These are phyloP conservation scores for Cephus pulcher DNA, from an alignment of 2,888 invertebrate species.

Conservation along the genomic window DNA sequence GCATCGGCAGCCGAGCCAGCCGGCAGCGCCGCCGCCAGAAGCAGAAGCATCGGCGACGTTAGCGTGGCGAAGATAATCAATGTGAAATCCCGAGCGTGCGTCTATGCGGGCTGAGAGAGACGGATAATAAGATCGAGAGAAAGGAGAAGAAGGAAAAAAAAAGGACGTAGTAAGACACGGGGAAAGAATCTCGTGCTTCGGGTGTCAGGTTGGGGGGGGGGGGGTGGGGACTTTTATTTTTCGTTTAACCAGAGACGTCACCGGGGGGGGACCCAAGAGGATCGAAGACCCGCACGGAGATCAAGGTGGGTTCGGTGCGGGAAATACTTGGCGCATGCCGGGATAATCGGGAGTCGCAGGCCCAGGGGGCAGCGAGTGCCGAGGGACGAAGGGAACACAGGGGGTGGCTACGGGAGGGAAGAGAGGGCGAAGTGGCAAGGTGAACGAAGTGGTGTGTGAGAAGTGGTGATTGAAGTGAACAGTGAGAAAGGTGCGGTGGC, in stretches of 20 bases:
- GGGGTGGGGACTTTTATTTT: background rate
- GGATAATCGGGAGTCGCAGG: background rate
- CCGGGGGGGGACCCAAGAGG: background rate
- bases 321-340: background rate
- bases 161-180: background rate
- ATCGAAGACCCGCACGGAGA: constrained; percentile 1
- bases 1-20: background rate
- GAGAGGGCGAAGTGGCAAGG: constrained; percentile 3
- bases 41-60: background rate
- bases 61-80: background rate
- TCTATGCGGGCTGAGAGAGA: background rate
- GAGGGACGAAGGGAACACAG: background rate
- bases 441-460: constrained; percentile 7
- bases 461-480: constrained; percentile 27
- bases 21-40: background rate
- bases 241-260: background rate
- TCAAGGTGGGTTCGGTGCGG: constrained; percentile 11
- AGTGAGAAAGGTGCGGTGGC: background rate
- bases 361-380: background rate
- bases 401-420: background rate
- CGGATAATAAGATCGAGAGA: background rate
- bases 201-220: background rate
- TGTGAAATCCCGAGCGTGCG: background rate
- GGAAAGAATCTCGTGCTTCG: background rate
- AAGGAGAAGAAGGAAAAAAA: background rate